These are phyloP conservation scores for Lophius americanus DNA, from an alignment of 2,797 vertebrate genomes.

Conservation along the genomic window DNA sequence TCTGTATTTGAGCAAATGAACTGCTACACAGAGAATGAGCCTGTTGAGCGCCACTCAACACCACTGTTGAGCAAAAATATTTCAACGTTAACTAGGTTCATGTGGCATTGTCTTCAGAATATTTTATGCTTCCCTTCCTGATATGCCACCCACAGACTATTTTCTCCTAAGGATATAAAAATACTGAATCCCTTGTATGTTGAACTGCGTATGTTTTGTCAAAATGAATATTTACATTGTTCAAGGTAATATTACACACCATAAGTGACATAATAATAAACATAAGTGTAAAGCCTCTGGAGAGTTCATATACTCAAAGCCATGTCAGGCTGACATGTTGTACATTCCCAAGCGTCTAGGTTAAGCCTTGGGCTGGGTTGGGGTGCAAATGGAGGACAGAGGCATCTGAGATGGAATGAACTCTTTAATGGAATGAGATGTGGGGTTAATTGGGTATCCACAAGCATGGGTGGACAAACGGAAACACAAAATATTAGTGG, in stretches of 20 bases:
- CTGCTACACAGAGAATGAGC: too few species aligned
- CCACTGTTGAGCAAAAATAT: too few species aligned
- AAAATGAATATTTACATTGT: too few species aligned
- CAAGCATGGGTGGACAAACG: conserved; percentile 10
- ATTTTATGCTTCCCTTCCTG: too few species aligned
- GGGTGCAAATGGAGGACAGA: conserved; percentile 11
- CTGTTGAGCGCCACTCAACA: too few species aligned
- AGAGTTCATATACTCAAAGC: conserved; percentile 34
- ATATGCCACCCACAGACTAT: too few species aligned
- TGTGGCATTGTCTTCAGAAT: too few species aligned
- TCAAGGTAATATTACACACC: not conserved
- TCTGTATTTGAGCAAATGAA: too few species aligned
- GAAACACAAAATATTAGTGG: conserved; percentile 3
- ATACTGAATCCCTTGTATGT: too few species aligned
- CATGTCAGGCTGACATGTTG: conserved; percentile 25
- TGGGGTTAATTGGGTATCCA: not conserved
- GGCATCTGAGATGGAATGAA: conserved; percentile 20
- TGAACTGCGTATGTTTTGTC: too few species aligned
- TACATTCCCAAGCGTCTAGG: conserved; percentile 26
- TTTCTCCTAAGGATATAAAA: too few species aligned
- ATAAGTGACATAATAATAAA: conserved; percentile 21
- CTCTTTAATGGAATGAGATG: conserved; percentile 14
- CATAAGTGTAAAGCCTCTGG: not conserved
- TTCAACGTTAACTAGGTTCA: too few species aligned
- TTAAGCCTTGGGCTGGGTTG: conserved; percentile 12